Evolutionary conservation across 2,888 invertebrate genomes (phyloP).

Genomic region (Adelphocoris suturalis): DNA sequence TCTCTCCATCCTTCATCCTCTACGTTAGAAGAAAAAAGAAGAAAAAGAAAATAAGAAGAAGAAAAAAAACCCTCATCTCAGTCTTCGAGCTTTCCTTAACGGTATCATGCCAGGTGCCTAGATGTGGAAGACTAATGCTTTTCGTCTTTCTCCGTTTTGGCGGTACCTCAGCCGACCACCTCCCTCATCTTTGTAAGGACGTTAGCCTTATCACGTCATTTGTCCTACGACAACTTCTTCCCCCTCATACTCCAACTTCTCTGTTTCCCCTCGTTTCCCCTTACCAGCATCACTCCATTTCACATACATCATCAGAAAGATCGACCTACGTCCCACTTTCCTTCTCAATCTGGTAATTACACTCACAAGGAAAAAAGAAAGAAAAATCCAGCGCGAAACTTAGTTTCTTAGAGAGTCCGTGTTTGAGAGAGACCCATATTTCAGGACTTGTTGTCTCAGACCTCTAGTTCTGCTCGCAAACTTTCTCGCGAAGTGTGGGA

Average conservation of each 20-base stretch:
- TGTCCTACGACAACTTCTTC: slow-evolving; percentile 2
- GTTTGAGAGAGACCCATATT: not conserved
- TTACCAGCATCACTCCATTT: not conserved
- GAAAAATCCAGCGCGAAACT: not conserved
- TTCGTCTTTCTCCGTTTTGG: not conserved
- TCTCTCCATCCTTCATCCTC: slow-evolving; percentile 31
- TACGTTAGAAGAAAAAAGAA: not conserved
- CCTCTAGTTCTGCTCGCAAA: not conserved
- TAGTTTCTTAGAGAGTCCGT: not conserved
- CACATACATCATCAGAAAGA: slow-evolving; percentile 30
- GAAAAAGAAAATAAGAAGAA: not conserved
- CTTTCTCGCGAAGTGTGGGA: not conserved
- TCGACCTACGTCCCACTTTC: not conserved
- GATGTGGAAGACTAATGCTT: slow-evolving; percentile 22
- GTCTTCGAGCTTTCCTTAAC: not conserved
- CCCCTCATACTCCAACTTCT: not conserved
- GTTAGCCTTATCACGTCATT: slow-evolving; percentile 52
- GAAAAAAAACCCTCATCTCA: not conserved
- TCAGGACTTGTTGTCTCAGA: slow-evolving; percentile 12
- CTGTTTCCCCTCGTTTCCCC: not conserved
- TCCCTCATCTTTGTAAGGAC: not conserved
- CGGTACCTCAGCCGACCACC: not conserved
- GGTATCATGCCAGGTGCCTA: not conserved
- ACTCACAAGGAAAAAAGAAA: not conserved
- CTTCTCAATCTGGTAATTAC: slow-evolving; percentile 42